Evolutionary conservation across 2,888 invertebrate genomes (phyloP), one percentile per base, ranked within the genome.

Genomic region (Drosophila niveifrons): DNA sequence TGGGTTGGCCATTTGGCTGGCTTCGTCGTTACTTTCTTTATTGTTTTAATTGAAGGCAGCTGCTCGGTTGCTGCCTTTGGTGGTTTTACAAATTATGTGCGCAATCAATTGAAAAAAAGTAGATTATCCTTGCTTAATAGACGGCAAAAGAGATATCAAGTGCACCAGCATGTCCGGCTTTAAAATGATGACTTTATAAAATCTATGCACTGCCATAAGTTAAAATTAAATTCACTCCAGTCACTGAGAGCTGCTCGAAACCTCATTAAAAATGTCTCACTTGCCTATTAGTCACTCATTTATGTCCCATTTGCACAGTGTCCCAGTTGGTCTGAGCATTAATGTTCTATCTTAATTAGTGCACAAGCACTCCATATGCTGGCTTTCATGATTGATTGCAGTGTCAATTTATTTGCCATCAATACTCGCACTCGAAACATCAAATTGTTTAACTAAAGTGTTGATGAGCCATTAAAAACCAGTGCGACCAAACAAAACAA

Each of bases 401-500:
- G 44, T 55, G 56, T 58, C 66, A 76, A 76, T 85, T 85, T 69
- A 73, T 73, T 73, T 72, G 80, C 61, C 66, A 80, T 75, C 66
- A 79, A 79, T 79, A 69, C 65, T 34, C 46, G 15, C 15, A 15
- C 15, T 15, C 15, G 13, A 41, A 44, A 59, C 56, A 78, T 66
- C 55, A 55, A 79, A 51, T 64, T 64, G 69, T 47, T 55, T 64
- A 39, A 64, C 48, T 53, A 63, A 71, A 65, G 82, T 76, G 73
- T 69, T 85, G 70, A 82, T 74, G 83, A 61, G 55, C 66, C 71
- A 72, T 74, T 85, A 55, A 71, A 71, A 69, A 61, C n/a, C 66
- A 53, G 31, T 1, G 39, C 55, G 51, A 28, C 23, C n/a, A n/a
- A n/a, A n/a, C n/a, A n/a, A n/a, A n/a, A n/a, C n/a, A n/a, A n/a